A percentile compares a stretch with the other conserved stretches of the same genome.
Evolutionary conservation across 2,888 invertebrate genomes (phyloP).

Genomic region (Drosophila engyochracea): DNA sequence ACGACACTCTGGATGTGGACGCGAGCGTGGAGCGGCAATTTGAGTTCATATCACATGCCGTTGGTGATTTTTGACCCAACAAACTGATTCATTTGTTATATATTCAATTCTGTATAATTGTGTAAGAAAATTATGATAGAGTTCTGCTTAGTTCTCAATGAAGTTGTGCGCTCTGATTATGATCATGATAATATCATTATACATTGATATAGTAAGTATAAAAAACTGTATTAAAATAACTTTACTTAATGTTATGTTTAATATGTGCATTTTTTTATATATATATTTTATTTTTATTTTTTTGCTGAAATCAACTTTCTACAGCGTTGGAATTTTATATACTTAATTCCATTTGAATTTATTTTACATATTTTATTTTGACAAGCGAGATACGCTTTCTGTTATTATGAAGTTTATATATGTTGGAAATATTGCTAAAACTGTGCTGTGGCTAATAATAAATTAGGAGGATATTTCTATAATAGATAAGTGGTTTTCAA

Average conservation of each 20-base stretch:
- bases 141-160: background rate
- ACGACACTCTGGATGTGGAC: constrained; percentile 86
- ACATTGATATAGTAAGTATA: constrained; percentile 30
- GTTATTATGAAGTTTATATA: background rate
- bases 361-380: background rate
- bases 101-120: background rate
- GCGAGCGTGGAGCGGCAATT: constrained; percentile 86
- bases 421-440: background rate
- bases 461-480: background rate
- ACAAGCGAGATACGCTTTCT: background rate
- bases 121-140: background rate
- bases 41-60: constrained; percentile 86
- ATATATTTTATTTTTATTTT: background rate
- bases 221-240: constrained; percentile 11
- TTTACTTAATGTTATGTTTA: constrained; percentile 11
- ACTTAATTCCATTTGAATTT: constrained; percentile 11
- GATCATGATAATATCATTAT: constrained; percentile 3
- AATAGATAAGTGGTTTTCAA: background rate
- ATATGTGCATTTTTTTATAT: background rate
- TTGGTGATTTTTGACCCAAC: constrained; percentile 85
- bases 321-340: background rate
- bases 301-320: constrained; percentile 13
- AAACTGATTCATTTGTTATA: constrained; percentile 61
- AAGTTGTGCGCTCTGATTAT: background rate
- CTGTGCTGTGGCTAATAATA: background rate